Base-by-base conservation (phyloP, 2,113 vertebrate species). In the Oncorhynchus tshawytscha region DNA sequence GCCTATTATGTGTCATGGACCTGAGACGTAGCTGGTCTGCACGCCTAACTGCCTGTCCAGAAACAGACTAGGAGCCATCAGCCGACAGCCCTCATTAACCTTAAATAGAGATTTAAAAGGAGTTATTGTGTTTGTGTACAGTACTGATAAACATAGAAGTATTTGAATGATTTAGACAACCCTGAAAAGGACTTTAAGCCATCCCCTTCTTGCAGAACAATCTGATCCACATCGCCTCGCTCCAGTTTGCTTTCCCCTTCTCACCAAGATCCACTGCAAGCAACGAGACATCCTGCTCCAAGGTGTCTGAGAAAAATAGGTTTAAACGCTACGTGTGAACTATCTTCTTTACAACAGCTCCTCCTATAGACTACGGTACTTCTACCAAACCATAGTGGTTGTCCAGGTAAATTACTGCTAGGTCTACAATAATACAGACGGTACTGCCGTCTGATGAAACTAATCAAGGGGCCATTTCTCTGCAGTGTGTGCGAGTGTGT, bases 381-480 rank as follows among this genome's bases (percentile, higher is more conserved):
- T 45, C 39, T 45, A 45, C 2, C 9, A 45, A 9, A 45, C 39
- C 39, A 45, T 45, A 45, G 9, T 11, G 39, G 39, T 45, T 45
- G 9, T 45, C 39, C 39, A 45, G 39, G 9, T 45, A 45, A 45
- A 45, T 45, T 45, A 45, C 9, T 45, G 39, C 9, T 12, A 45
- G 39, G 39, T 11, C 39, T 45, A 39, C 39, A 39, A 9, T 39
- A 39, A 39, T 39, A 39, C 39, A 39, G 39, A 39, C 9, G 39
- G 39, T 39, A 39, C 39, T 57, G 70, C 67, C 81, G 45, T 86
- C 81, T 64, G 77, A 57, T 86, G 73, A 84, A 88, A 76, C 86
- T 88, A 90, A 90, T 91, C 85, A 88, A 84, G 74, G 74, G 76
- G 72, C 73, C 76, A 86, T 87, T 90, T 85, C 79, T 84, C 81